Evolutionary conservation across 2,888 invertebrate genomes (phyloP).

Genomic region (Hanleya hanleyi): DNA sequence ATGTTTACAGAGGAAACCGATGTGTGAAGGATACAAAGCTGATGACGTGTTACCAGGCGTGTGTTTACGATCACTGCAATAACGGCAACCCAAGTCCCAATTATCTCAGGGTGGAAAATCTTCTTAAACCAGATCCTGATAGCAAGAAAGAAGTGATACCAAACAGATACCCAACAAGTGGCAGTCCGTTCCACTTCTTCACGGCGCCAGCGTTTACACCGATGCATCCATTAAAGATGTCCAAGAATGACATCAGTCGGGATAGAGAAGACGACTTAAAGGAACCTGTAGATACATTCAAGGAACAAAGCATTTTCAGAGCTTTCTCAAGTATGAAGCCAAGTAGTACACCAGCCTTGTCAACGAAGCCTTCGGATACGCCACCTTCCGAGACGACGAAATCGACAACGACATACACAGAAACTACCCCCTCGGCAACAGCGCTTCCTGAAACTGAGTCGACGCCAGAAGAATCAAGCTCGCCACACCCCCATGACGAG

Average conservation of each 20-base stretch:
- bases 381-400: neutral
- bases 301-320: slow-evolving; percentile 3
- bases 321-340: neutral
- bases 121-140: neutral
- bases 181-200: neutral
- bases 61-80: slow-evolving; percentile 39
- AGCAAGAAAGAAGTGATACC: neutral
- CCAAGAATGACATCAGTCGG: too few species aligned
- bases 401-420: neutral
- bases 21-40: slow-evolving; percentile 37
- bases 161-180: too few species aligned
- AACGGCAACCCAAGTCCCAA: slow-evolving; percentile 37
- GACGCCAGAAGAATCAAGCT: neutral
- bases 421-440: neutral
- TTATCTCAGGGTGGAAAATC: slow-evolving; percentile 17
- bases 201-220: neutral
- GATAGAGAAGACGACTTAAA: neutral
- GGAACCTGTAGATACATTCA: neutral
- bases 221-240: too few species aligned
- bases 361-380: neutral
- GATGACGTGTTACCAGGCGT: slow-evolving; percentile 42
- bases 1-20: slow-evolving; percentile 37
- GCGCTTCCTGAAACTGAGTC: neutral
- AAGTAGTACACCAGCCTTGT: neutral
- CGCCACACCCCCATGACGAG: too few species aligned